Conservation (phyloP, 2,113 vertebrate genomes). For the Callopanchax toddi region DNA sequence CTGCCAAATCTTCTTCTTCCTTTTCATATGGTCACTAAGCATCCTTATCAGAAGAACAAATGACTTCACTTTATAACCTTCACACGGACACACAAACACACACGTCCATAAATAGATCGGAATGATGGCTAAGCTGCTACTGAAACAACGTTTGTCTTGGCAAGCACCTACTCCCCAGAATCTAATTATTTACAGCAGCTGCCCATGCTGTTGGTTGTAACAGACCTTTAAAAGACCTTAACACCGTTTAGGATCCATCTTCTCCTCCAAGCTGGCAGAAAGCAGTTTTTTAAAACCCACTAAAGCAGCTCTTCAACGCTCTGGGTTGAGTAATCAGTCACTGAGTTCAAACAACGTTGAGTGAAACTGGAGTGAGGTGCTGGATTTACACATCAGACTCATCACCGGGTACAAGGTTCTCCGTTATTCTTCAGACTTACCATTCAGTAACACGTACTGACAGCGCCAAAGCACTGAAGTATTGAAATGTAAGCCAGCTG, state of each 20-base stretch:
- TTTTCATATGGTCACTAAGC: constrained; percentile 23
- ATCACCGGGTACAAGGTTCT: constrained; percentile 16
- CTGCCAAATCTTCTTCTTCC: background rate
- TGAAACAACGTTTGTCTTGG: constrained; percentile 81
- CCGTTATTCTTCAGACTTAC: constrained; percentile 4
- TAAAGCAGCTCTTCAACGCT: constrained; percentile 42
- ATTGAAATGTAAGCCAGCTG: constrained; percentile 35
- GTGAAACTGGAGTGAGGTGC: background rate
- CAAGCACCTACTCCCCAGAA: constrained; percentile 58
- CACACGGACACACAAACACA: constrained; percentile 16
- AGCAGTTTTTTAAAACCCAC: constrained; percentile 22
- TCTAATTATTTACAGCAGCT: constrained; percentile 79
- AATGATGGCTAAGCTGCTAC: constrained; percentile 68
- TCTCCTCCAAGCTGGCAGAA: constrained; percentile 47
- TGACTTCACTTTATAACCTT: constrained; percentile 27
- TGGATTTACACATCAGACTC: constrained; percentile 41
- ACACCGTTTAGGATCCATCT: constrained; percentile 65
- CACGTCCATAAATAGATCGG: constrained; percentile 34
- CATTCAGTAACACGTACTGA: constrained; percentile 12
- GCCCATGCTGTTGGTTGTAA: constrained; percentile 75
- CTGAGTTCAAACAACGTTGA: constrained; percentile 32
- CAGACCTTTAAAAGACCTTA: constrained; percentile 65
- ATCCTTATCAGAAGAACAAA: constrained; percentile 44
- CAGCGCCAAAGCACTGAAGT: background rate
- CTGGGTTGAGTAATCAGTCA: constrained; percentile 43